Evolutionary conservation across 2,888 invertebrate species (phyloP), one percentile per base, ranked within the genome.

Genomic region (Yponomeuta evonymella): DNA sequence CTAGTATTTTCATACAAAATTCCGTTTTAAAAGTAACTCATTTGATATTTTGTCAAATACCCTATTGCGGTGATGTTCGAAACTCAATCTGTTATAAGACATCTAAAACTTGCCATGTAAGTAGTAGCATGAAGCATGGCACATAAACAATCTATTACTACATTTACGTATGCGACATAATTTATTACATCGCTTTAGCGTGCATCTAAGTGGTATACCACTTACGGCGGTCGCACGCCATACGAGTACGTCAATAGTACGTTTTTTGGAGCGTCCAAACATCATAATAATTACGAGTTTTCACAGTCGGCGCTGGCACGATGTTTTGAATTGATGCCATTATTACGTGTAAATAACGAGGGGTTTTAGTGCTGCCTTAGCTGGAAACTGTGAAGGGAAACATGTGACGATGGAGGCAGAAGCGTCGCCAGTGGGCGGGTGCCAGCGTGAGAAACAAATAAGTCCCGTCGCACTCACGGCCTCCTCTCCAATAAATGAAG

Each of bases 371-470:
- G 76, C 81, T 79, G 75, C 79, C 30, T 67, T n/a, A 80, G 77
- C 80, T 78, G 82, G 79, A 76, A 78, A 58, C 65, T 65, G 30
- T 30, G 30, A 65, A 10, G 33, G 15, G 15, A 15, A 58, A 58
- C 30, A 33, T 65, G 29, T 65, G 65, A 30, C 65, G 65, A 12
- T 80, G 77, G 80, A 77, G 81, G 80, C 75, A 77, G 75, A 74
- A 77, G 77, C 76, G 77, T 43, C 43, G 63, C 75, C 77, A 78
- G 90, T 90, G 88, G 91, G 91, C 87, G 90, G 86, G 87, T 87
- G 89, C 74, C 82, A 90, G 80, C 91, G 91, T 91, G 91, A 87
- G 91, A 91, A 90, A 84, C 87, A 85, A 87, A 90, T 82, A 88
- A 76, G 76, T 81, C 78, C 76, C 82, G 87, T 84, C 82, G 82